Conservation (phyloP, 2,888 invertebrate species). For the Nycteola revayana region DNA sequence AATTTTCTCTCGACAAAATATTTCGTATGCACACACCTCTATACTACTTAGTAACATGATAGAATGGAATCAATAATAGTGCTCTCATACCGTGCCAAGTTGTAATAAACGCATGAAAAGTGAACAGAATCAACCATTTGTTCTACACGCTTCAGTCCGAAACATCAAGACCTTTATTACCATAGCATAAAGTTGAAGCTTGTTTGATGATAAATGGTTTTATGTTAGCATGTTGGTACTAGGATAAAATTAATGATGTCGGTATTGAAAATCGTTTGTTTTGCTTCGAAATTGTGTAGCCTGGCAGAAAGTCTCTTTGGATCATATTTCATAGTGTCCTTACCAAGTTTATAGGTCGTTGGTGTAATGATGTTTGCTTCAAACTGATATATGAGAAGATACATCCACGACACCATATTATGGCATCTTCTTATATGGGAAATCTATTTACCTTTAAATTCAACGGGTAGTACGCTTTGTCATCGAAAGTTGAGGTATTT, state of each 20-base stretch:
- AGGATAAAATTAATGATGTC: constrained; percentile 65
- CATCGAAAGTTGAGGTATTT: too few species aligned
- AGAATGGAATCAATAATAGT: constrained; percentile 61
- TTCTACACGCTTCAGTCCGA: constrained; percentile 37
- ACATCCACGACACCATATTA: not conserved
- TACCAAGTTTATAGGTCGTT: constrained; percentile 25
- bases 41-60: constrained; percentile 56
- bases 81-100: constrained; percentile 67
- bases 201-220: constrained; percentile 15
- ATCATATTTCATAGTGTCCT: constrained; percentile 43
- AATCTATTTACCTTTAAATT: too few species aligned
- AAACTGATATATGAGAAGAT: constrained; percentile 15
- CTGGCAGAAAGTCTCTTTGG: constrained; percentile 39
- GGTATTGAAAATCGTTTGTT: constrained; percentile 67
- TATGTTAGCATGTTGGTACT: constrained; percentile 44
- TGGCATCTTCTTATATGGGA: too few species aligned
- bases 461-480: too few species aligned
- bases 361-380: constrained; percentile 27
- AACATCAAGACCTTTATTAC: constrained; percentile 28
- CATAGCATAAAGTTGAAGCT: constrained; percentile 33
- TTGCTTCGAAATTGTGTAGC: constrained; percentile 49
- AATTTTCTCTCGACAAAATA: too few species aligned
- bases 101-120: constrained; percentile 73
- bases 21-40: constrained; percentile 35
- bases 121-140: constrained; percentile 61